These are phyloP conservation scores for Coelopa frigida DNA, from an alignment of 1,140 invertebrate species.

Conservation along the genomic window DNA sequence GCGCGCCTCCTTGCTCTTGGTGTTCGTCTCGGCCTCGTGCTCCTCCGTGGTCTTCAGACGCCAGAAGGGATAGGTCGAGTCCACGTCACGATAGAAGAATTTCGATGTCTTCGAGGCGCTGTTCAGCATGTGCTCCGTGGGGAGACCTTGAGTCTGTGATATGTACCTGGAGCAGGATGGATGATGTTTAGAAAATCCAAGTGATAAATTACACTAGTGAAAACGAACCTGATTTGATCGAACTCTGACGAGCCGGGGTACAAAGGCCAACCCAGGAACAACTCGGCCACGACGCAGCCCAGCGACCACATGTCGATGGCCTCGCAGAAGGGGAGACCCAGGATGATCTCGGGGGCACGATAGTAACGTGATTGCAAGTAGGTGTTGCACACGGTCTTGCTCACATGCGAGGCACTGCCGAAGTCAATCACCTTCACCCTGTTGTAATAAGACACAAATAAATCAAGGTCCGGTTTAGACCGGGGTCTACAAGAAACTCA, in stretches of 20 bases:
- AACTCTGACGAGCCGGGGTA: conserved; percentile 99
- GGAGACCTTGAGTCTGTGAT: conserved; percentile 70
- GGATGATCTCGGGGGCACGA: conserved; percentile 97
- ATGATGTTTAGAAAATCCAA: neutral
- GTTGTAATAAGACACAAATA: conserved; percentile 5
- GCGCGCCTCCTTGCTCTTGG: conserved; percentile 97
- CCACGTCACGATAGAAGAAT: conserved; percentile 96
- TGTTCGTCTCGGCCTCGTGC: conserved; percentile 94
- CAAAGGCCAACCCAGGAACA: conserved; percentile 98
- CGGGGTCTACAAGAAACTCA: conserved; percentile 4
- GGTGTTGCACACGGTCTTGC: conserved; percentile 98
- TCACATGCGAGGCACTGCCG: conserved; percentile 97
- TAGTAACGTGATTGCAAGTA: conserved; percentile 99
- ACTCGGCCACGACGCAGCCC: conserved; percentile 97
- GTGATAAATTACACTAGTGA: neutral
- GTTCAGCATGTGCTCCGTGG: conserved; percentile 98
- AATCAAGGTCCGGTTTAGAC: neutral
- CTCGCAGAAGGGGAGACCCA: conserved; percentile 97
- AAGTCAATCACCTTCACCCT: conserved; percentile 99
- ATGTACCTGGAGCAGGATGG: conserved; percentile 50
- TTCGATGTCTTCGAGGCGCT: conserved; percentile 96
- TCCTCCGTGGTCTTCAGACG: conserved; percentile 96
- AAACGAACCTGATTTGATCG: conserved; percentile 84
- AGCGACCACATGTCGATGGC: conserved; percentile 99
- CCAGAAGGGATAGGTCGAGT: conserved; percentile 97